Evolutionary conservation across 37 sponge, comb jelly and placozoan species (phyloP).

Genomic region (Aphrocallistes beatrix): DNA sequence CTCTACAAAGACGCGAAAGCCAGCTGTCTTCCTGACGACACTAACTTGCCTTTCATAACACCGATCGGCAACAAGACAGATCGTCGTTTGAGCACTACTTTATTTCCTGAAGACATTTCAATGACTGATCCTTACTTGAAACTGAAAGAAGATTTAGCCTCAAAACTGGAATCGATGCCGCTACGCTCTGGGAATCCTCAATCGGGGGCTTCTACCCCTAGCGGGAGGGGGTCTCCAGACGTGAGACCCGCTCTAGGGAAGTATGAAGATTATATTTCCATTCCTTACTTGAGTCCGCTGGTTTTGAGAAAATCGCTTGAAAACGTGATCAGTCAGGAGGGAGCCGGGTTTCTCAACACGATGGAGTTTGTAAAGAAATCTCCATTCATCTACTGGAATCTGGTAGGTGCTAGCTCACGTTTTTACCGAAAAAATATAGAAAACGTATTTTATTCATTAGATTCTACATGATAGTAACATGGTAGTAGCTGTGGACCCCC

Average conservation of each 20-base stretch:
- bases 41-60: background rate
- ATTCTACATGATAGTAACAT: too few species aligned
- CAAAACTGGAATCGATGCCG: background rate
- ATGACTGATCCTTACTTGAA: background rate
- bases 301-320: background rate
- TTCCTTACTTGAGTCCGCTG: background rate
- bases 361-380: background rate
- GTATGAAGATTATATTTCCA: slow-evolving; percentile 10
- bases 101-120: background rate
- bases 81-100: background rate
- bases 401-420: background rate
- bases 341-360: background rate
- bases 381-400: slow-evolving; percentile 10
- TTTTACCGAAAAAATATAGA: too few species aligned
- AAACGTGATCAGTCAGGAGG: background rate
- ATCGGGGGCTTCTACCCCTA: background rate
- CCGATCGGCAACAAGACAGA: background rate
- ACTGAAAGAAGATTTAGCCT: background rate
- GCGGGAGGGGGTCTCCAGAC: slow-evolving; percentile 8
- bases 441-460: too few species aligned
- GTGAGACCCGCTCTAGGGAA: background rate
- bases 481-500: too few species aligned
- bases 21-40: background rate
- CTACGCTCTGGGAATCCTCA: background rate
- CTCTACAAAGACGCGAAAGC: background rate